These are phyloP conservation scores for Tiliacea aurago DNA, from an alignment of 2,888 invertebrate genomes.

Conservation along the genomic window DNA sequence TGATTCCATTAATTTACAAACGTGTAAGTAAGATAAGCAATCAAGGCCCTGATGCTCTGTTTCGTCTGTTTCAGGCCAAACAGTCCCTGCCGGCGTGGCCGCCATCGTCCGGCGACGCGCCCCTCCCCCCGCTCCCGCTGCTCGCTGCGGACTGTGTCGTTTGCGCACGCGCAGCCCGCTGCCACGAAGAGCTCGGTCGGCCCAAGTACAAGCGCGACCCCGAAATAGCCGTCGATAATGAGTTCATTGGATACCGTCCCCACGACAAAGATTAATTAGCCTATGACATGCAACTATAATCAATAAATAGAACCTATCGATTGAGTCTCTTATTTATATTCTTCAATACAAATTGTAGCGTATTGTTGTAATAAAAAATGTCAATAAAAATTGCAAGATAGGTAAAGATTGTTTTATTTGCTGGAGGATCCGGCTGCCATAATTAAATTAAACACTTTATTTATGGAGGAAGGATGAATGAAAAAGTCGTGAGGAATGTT, in stretches of 20 bases:
- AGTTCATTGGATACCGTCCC: constrained; percentile 52
- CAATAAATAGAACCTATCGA: not conserved
- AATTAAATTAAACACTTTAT: too few relatives aligned
- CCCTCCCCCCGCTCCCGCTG: constrained; percentile 16
- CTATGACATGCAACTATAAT: not conserved
- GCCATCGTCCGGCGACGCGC: constrained; percentile 36
- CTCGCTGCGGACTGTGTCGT: constrained; percentile 25
- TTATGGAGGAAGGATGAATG: not conserved
- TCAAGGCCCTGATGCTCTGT: not conserved
- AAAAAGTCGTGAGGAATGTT: too few relatives aligned
- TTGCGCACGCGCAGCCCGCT: constrained; percentile 29
- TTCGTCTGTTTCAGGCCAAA: constrained; percentile 56
- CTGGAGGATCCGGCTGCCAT: not conserved
- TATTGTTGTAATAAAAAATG: constrained; percentile 48
- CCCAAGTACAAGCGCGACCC: constrained; percentile 82
- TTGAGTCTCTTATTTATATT: constrained; percentile 9
- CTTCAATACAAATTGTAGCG: constrained; percentile 39
- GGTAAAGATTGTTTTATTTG: constrained; percentile 12
- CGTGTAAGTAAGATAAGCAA: not conserved
- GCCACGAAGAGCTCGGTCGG: constrained; percentile 19
- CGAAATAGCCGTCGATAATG: constrained; percentile 67
- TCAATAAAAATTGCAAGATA: constrained; percentile 52
- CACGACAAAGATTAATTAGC: constrained; percentile 32
- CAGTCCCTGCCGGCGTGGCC: constrained; percentile 11
- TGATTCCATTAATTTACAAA: not conserved